Evolutionary conservation across 2,113 vertebrate genomes (phyloP).

Genomic region (Gadus macrocephalus): DNA sequence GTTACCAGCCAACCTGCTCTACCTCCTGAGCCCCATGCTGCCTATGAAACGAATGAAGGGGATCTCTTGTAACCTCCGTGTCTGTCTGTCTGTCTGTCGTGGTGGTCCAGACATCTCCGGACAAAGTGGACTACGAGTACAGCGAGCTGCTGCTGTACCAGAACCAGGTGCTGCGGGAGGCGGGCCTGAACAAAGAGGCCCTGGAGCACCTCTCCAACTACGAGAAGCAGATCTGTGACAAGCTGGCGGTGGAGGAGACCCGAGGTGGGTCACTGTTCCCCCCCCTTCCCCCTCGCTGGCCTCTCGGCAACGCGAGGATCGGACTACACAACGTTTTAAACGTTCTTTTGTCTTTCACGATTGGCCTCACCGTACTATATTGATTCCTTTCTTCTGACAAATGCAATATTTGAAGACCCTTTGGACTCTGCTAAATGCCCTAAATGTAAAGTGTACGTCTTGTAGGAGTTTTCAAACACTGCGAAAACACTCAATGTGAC

Average conservation of each 20-base stretch:
- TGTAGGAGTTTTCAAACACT: no score
- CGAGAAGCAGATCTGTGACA: constrained; percentile 98
- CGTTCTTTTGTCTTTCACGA: not conserved
- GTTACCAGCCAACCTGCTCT: no score
- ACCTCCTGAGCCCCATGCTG: no score
- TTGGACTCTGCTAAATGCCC: not conserved
- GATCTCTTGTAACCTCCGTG: no score
- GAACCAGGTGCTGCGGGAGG: constrained; percentile 95
- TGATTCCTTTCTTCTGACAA: not conserved
- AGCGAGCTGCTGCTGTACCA: constrained; percentile 97
- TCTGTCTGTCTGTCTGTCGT: not conserved
- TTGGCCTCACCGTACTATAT: not conserved
- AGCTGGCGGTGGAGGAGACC: constrained; percentile 95
- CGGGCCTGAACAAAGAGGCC: constrained; percentile 90
- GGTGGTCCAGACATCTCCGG: constrained; percentile 84
- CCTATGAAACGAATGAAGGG: no score
- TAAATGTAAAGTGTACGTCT: no score
- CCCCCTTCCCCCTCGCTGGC: no score
- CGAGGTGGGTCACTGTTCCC: constrained; percentile 76
- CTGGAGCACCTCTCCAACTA: constrained; percentile 93
- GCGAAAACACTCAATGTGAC: no score
- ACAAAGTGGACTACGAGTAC: constrained; percentile 98
- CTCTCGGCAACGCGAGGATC: no score
- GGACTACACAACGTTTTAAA: not conserved
- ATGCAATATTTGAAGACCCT: not conserved